These are phyloP conservation scores for Xestia c-nigrum DNA, from an alignment of 2,888 invertebrate species.

Conservation along the genomic window DNA sequence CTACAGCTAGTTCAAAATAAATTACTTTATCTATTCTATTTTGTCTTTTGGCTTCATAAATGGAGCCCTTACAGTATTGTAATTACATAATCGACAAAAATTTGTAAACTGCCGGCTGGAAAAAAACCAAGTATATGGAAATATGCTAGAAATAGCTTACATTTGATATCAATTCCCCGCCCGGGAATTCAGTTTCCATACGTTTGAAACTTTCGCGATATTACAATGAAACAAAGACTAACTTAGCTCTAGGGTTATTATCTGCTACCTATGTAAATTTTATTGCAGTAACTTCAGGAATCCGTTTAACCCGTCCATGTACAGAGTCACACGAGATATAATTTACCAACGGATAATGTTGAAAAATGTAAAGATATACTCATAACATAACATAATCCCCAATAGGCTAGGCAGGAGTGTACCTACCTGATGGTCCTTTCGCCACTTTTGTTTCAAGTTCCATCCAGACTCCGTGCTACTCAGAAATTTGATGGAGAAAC, in stretches of 20 bases:
- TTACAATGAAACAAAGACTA: conserved; percentile 44
- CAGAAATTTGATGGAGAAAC: too few species aligned
- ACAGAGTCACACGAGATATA: background rate
- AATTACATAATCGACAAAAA: background rate
- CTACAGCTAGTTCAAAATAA: background rate
- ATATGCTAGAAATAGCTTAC: background rate
- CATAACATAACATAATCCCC: too few species aligned
- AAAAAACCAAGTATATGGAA: background rate
- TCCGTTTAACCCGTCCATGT: conserved; percentile 6
- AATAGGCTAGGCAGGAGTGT: too few species aligned
- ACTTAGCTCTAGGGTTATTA: conserved; percentile 34
- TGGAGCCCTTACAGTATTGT: background rate
- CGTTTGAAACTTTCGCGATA: conserved; percentile 35
- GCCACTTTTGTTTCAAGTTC: too few species aligned
- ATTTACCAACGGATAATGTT: background rate
- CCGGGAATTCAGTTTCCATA: conserved; percentile 26
- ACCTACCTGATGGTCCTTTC: too few species aligned
- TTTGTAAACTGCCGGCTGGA: background rate
- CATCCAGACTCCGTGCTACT: too few species aligned
- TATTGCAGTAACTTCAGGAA: conserved; percentile 18
- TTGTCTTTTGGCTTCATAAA: background rate
- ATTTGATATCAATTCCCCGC: conserved; percentile 35
- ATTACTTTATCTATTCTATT: background rate
- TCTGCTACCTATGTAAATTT: conserved; percentile 51
- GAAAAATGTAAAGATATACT: background rate